A percentile compares a stretch with the other conserved stretches of the same genome.
Evolutionary conservation across 2,888 invertebrate species (phyloP).

Genomic region (Drosophila peninsularis): DNA sequence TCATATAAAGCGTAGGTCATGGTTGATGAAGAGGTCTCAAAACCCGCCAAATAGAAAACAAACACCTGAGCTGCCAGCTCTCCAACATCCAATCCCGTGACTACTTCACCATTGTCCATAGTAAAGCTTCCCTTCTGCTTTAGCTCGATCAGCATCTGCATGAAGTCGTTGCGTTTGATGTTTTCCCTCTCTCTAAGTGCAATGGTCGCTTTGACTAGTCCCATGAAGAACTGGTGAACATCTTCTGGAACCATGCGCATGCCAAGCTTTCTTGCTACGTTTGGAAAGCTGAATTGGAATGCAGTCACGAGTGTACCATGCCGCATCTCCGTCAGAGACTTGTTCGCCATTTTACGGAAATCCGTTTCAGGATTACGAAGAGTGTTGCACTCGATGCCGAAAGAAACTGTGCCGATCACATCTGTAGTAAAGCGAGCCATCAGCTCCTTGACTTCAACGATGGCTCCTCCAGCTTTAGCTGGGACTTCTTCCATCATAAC

Average conservation of each 20-base stretch:
- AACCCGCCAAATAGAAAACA: conserved; percentile 86
- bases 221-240: conserved; percentile 79
- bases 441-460: conserved; percentile 84
- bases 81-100: conserved; percentile 75
- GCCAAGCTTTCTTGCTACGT: conserved; percentile 63
- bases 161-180: conserved; percentile 85
- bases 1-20: conserved; percentile 85
- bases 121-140: conserved; percentile 72
- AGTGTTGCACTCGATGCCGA: conserved; percentile 85
- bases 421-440: conserved; percentile 85
- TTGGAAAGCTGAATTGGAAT: conserved; percentile 60
- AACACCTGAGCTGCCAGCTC: conserved; percentile 86
- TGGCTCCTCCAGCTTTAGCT: conserved; percentile 14
- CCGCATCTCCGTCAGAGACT: conserved; percentile 33
- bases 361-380: conserved; percentile 80
- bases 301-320: conserved; percentile 43
- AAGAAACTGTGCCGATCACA: conserved; percentile 85
- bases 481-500: conserved; percentile 56
- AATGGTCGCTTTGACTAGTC: conserved; percentile 83
- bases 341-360: conserved; percentile 77
- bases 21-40: conserved; percentile 85
- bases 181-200: conserved; percentile 81
- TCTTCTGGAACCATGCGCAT: conserved; percentile 66
- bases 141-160: conserved; percentile 85
- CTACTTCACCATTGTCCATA: conserved; percentile 68